phyloP scores from a whole-genome alignment of 2,113 vertebrate species.

The Tragelaphus scriptus region DNA sequence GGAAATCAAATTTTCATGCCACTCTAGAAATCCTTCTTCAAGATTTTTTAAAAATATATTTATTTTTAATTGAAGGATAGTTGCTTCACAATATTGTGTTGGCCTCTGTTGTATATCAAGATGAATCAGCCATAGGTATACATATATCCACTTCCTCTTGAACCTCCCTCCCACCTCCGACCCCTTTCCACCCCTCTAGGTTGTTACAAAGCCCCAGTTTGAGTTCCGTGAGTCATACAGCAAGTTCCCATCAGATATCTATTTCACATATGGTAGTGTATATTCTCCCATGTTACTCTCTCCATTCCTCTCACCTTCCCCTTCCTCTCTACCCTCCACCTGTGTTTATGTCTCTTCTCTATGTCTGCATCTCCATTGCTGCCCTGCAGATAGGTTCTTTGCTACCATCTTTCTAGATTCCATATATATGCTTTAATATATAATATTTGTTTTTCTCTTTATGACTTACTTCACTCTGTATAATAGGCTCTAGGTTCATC shows the following conservation, averaged over 20 bases:
- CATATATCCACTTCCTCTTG: neutral
- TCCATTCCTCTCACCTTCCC: neutral
- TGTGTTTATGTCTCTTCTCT: neutral
- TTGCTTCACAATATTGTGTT: neutral
- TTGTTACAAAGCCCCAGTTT: neutral
- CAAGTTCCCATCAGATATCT: neutral
- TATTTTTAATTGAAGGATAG: neutral
- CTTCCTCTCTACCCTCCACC: neutral
- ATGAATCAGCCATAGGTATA: neutral
- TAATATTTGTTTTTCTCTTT: neutral
- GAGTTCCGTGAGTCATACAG: neutral
- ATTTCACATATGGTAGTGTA: neutral
- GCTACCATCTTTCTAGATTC: neutral
- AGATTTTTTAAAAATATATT: neutral
- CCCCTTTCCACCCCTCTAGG: neutral
- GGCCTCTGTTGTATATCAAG: neutral
- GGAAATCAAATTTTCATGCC: neutral
- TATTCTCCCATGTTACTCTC: neutral
- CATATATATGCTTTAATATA: neutral
- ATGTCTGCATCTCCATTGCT: neutral
- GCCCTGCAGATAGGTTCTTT: neutral
- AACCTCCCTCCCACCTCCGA: neutral
- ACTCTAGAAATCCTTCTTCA: neutral
- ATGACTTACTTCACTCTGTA: neutral
- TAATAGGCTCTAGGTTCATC: neutral